phyloP scores from a whole-genome alignment of 2,113 vertebrate genomes.

The Morone saxatilis region DNA sequence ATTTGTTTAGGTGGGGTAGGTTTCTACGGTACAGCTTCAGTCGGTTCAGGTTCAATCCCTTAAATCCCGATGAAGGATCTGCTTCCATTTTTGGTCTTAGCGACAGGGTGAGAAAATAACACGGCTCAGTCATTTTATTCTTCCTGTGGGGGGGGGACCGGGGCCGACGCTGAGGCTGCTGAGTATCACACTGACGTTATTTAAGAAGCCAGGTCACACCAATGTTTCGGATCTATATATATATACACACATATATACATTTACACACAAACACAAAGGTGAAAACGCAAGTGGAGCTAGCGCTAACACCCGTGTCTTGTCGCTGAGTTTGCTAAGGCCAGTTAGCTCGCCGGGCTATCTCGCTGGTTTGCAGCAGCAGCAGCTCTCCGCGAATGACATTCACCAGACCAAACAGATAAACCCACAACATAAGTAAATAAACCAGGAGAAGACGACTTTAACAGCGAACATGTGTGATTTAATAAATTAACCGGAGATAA shows the following conservation, averaged over 20 bases:
- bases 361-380: background rate
- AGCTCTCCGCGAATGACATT: constrained; percentile 8
- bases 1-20: background rate
- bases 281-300: background rate
- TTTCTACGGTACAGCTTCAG: background rate
- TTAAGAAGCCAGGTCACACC: too few species aligned
- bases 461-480: accelerated
- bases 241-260: background rate
- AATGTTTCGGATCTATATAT: background rate
- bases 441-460: accelerated
- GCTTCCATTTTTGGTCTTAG: constrained; percentile 49
- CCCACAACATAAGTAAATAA: background rate
- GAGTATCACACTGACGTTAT: accelerated
- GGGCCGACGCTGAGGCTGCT: accelerated
- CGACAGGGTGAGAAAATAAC: background rate
- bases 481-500: accelerated
- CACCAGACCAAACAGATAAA: too few species aligned
- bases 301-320: background rate
- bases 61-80: background rate
- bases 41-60: background rate
- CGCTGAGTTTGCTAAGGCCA: constrained; percentile 12
- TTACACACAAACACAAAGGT: background rate
- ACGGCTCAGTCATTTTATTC: background rate
- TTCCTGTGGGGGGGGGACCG: accelerated
- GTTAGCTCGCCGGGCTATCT: background rate